Evolutionary conservation across 53 echinoderm and acorn worm species (phyloP).

Genomic region (Holothuria leucospilota): DNA sequence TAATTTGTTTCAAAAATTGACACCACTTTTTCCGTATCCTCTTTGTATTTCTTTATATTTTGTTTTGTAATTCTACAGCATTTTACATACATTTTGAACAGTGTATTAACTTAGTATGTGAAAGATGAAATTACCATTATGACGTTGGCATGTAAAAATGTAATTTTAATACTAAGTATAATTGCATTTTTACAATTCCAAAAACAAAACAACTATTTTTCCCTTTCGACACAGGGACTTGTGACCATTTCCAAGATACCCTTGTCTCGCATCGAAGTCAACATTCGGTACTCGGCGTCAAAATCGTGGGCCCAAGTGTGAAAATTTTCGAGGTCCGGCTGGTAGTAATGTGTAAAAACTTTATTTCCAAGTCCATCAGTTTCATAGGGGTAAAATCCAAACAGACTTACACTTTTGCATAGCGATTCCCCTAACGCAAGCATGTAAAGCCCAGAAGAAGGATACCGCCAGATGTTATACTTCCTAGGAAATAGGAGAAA

Average conservation of each 20-base stretch:
- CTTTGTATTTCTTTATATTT: too few relatives aligned
- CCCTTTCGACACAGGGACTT: too few relatives aligned
- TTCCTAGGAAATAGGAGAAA: background rate
- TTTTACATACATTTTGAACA: too few relatives aligned
- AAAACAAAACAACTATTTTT: too few relatives aligned
- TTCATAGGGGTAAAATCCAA: constrained; percentile 18
- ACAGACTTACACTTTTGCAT: background rate
- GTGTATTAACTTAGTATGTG: too few relatives aligned
- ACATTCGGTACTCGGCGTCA: constrained; percentile 17
- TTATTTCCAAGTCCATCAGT: background rate
- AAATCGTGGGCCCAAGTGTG: constrained; percentile 14
- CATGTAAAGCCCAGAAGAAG: constrained; percentile 1
- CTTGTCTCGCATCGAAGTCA: background rate
- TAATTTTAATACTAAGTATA: too few relatives aligned
- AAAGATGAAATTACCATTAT: too few relatives aligned
- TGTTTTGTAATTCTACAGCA: too few relatives aligned
- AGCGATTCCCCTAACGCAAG: constrained; percentile 2
- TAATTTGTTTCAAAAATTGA: too few relatives aligned
- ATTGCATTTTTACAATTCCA: too few relatives aligned
- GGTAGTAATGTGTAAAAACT: background rate
- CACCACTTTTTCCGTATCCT: too few relatives aligned
- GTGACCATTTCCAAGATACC: constrained; percentile 6
- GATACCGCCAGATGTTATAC: background rate
- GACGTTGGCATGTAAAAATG: too few relatives aligned
- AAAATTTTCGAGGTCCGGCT: background rate